A percentile compares a stretch with the other conserved stretches of the same genome.
These are phyloP conservation scores for Aphaenogaster floridana DNA, from an alignment of 1,140 invertebrate genomes.

Conservation along the genomic window DNA sequence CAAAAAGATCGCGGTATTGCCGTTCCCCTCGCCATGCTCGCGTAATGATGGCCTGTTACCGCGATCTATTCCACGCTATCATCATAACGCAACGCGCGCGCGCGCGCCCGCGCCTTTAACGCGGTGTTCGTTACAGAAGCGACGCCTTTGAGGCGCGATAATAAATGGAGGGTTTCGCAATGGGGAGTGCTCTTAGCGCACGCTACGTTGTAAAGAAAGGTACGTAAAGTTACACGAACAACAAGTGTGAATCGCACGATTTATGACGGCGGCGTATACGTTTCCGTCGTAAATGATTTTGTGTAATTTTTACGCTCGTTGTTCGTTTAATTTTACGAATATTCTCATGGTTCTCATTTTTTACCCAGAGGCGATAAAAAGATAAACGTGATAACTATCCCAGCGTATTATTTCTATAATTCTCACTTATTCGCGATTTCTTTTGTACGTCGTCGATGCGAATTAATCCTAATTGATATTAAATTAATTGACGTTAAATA, in stretches of 20 bases:
- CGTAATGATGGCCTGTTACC: constrained; percentile 31
- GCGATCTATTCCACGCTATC: not conserved
- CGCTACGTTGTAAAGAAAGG: not conserved
- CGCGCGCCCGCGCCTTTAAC: not conserved
- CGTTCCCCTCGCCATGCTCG: not conserved
- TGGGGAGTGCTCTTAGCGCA: not conserved
- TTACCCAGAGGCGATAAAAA: not conserved
- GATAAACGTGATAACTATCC: not conserved
- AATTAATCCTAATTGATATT: not conserved
- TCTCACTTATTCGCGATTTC: not conserved
- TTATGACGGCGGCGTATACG: not conserved
- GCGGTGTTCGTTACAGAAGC: constrained; percentile 5
- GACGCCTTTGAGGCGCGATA: not conserved
- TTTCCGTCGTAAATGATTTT: constrained; percentile 9
- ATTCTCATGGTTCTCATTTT: not conserved
- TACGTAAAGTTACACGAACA: not conserved
- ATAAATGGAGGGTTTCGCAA: not conserved
- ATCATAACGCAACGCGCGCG: not conserved
- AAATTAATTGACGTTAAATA: constrained; percentile 7
- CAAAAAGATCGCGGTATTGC: not conserved
- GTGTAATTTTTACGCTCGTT: not conserved
- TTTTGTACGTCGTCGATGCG: not conserved
- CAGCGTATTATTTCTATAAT: not conserved
- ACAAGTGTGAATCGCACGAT: constrained; percentile 10
- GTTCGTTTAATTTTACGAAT: not conserved